Evolutionary conservation across 2,113 vertebrate genomes (phyloP).

Genomic region (Rhegmatorhina hoffmannsi): DNA sequence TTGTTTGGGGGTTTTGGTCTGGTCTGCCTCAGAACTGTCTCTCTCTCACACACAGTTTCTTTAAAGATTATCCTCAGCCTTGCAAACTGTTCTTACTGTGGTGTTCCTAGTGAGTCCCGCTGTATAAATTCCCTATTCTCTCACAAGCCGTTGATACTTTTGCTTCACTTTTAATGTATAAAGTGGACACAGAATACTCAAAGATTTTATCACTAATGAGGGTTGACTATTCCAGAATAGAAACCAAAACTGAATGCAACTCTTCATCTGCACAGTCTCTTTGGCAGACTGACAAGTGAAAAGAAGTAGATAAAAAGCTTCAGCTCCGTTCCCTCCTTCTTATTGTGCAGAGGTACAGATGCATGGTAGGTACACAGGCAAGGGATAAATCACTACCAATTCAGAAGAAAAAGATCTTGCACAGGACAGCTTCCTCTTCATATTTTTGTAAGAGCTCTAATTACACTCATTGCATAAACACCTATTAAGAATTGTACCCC

Average conservation of each 20-base stretch:
- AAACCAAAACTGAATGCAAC: not conserved
- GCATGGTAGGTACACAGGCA: not conserved
- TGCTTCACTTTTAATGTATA: not conserved
- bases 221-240: not conserved
- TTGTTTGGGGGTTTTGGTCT: not conserved
- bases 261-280: not conserved
- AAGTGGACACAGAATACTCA: not conserved
- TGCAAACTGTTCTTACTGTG: not conserved
- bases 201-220: not conserved
- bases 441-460: not conserved
- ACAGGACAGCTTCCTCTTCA: not conserved
- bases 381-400: not conserved
- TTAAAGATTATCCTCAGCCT: not conserved
- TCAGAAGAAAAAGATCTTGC: not conserved
- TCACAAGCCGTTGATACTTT: not conserved
- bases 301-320: not conserved
- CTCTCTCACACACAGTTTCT: not conserved
- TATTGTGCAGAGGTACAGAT: accelerated
- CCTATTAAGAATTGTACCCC: not conserved
- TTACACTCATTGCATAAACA: not conserved
- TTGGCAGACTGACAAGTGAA: not conserved
- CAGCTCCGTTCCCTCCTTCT: not conserved
- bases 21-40: not conserved
- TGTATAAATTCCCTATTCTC: not conserved
- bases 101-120: not conserved